A percentile compares a stretch with the other conserved stretches of the same genome.
phyloP scores from a whole-genome alignment of 1,140 invertebrate genomes.

The Drosophila pachea region DNA sequence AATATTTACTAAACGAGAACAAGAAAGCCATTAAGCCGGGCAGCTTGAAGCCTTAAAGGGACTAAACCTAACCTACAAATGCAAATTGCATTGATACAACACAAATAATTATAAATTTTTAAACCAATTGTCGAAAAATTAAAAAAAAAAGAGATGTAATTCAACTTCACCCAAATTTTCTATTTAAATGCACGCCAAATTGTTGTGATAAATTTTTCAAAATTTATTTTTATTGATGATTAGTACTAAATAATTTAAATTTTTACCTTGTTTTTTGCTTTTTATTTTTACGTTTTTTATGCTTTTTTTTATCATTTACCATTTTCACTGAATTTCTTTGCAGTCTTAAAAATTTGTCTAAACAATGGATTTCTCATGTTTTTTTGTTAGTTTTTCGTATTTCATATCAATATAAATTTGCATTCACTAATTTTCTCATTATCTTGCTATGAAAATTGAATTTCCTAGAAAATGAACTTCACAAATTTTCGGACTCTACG shows the following conservation, averaged over 20 bases:
- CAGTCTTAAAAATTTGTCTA: slow-evolving; percentile 78
- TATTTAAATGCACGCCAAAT: slow-evolving; percentile 2
- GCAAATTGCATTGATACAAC: too few species aligned
- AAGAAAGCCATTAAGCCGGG: too few species aligned
- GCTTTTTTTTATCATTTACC: slow-evolving; percentile 61
- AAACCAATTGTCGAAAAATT: too few species aligned
- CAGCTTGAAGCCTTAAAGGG: too few species aligned
- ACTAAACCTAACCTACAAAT: too few species aligned
- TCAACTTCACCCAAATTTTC: neutral
- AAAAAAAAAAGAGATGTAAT: slow-evolving; percentile 17
- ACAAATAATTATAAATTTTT: too few species aligned
- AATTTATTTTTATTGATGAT: slow-evolving; percentile 73
- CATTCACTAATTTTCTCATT: slow-evolving; percentile 27
- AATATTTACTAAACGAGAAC: neutral
- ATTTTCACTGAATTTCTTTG: slow-evolving; percentile 76
- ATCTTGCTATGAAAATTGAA: slow-evolving; percentile 53
- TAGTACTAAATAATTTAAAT: slow-evolving; percentile 69
- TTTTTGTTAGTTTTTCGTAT: slow-evolving; percentile 42
- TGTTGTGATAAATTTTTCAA: slow-evolving; percentile 59
- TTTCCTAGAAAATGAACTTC: slow-evolving; percentile 64
- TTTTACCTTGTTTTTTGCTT: slow-evolving; percentile 21
- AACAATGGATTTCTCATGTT: slow-evolving; percentile 74
- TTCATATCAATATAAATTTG: slow-evolving; percentile 44
- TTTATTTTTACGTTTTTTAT: slow-evolving; percentile 12
- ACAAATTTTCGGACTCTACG: slow-evolving; percentile 48